Evolutionary conservation across 2,888 invertebrate genomes (phyloP).

Genomic region (Pasiphila rectangulata): DNA sequence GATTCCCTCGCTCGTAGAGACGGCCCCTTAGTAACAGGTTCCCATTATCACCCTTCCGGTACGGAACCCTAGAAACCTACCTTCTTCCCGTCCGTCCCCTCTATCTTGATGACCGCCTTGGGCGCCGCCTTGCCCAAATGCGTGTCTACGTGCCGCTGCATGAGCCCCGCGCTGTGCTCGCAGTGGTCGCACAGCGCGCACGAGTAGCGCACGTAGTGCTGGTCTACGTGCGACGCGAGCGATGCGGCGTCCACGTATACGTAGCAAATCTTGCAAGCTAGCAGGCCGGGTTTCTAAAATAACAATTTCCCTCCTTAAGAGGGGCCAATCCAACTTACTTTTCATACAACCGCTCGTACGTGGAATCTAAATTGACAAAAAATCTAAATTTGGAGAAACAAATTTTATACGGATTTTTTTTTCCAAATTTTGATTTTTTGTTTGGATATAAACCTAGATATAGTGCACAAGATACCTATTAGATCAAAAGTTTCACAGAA

Average conservation of each 20-base stretch:
- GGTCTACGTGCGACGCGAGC: conserved; percentile 41
- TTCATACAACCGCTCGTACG: too few relatives aligned
- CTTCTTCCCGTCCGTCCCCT: conserved; percentile 32
- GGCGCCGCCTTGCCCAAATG: conserved; percentile 42
- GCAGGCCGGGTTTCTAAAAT: conserved; percentile 47
- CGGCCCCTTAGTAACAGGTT: too few relatives aligned
- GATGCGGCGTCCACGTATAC: conserved; percentile 47
- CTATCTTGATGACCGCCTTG: conserved; percentile 50
- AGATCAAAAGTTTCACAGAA: too few relatives aligned
- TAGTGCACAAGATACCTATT: too few relatives aligned
- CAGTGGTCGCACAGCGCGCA: conserved; percentile 56
- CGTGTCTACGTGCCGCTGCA: conserved; percentile 42
- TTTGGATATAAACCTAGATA: too few relatives aligned
- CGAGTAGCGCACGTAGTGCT: conserved; percentile 52
- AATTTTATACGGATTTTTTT: too few relatives aligned
- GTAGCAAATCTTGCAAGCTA: conserved; percentile 62
- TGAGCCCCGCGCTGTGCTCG: conserved; percentile 44
- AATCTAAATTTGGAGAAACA: too few relatives aligned
- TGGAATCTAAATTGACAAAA: too few relatives aligned
- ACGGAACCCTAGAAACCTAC: conserved; percentile 6
- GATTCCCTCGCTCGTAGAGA: too few relatives aligned
- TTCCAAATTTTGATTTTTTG: too few relatives aligned
- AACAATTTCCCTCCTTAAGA: neutral
- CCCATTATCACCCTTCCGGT: too few relatives aligned
- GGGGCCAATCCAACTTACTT: too few relatives aligned